Conservation (phyloP, 1,140 invertebrate genomes). For the Drosophila athabasca region DNA sequence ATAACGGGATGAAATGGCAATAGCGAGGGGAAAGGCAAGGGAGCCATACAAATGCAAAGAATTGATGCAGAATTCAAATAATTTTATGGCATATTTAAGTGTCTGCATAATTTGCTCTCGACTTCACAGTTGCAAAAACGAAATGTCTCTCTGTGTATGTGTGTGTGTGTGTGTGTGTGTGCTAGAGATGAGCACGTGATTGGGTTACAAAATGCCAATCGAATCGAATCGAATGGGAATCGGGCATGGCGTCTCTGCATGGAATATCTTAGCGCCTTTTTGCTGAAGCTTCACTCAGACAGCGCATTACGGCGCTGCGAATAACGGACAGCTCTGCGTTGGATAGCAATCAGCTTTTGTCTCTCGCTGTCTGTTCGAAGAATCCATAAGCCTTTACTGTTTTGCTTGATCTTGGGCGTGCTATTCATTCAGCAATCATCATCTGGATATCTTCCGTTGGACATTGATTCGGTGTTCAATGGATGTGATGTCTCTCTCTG, state of each 20-base stretch:
- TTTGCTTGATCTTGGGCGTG: not conserved
- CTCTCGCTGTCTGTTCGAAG: too few species aligned
- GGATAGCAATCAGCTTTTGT: not conserved
- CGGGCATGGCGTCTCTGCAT: constrained; percentile 15
- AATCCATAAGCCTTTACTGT: not conserved
- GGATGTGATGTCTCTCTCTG: too few species aligned
- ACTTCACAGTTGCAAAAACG: constrained; percentile 29
- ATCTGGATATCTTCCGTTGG: too few species aligned
- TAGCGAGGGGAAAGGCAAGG: not conserved
- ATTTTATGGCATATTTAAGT: constrained; percentile 79
- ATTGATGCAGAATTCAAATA: constrained; percentile 74
- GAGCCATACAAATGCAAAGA: constrained; percentile 46
- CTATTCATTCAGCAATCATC: too few species aligned
- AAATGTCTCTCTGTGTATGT: constrained; percentile 16
- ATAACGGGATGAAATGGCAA: not conserved
- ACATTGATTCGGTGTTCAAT: too few species aligned
- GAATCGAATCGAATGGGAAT: constrained; percentile 20
- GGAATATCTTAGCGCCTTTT: constrained; percentile 34
- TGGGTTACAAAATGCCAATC: constrained; percentile 37
- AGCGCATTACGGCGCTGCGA: not conserved
- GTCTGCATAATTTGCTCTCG: constrained; percentile 72
- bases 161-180: not conserved
- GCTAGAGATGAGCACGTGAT: constrained; percentile 53
- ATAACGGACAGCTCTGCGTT: constrained; percentile 17
- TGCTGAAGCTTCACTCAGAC: constrained; percentile 21